These are phyloP conservation scores for Ypsolopha sequella DNA, from an alignment of 2,888 invertebrate genomes.

Conservation along the genomic window DNA sequence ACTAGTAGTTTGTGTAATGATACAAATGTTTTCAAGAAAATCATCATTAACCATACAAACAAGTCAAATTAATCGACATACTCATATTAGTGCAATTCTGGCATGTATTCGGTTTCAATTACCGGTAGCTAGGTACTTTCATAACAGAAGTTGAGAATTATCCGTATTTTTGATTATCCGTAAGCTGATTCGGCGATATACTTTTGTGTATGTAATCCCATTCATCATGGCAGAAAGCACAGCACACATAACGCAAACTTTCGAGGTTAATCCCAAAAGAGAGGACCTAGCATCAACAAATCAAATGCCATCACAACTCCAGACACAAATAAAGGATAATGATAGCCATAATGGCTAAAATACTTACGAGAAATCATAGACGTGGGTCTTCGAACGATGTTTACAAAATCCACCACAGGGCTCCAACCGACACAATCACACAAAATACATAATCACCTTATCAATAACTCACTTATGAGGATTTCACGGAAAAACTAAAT, in stretches of 20 bases:
- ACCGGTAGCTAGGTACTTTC: no score
- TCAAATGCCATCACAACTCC: slow-evolving; percentile 18
- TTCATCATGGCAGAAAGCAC: background rate
- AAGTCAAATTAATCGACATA: no score
- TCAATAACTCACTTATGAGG: slow-evolving; percentile 36
- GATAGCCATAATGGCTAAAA: slow-evolving; percentile 43
- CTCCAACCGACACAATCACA: slow-evolving; percentile 44
- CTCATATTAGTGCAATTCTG: no score
- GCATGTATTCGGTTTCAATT: no score
- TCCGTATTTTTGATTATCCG: no score
- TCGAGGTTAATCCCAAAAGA: slow-evolving; percentile 37
- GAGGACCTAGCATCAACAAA: slow-evolving; percentile 19
- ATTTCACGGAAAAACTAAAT: slow-evolving; percentile 30
- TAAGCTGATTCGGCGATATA: no score
- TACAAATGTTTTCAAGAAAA: no score
- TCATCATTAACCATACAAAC: no score
- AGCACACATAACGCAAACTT: slow-evolving; percentile 15
- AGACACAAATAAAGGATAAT: slow-evolving; percentile 23
- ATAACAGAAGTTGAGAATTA: no score
- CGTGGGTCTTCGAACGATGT: slow-evolving; percentile 66
- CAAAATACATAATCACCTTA: slow-evolving; percentile 43
- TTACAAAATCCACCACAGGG: slow-evolving; percentile 57
- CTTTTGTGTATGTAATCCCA: no score
- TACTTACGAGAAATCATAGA: slow-evolving; percentile 69
- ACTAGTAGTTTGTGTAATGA: no score